Conservation (phyloP, 2,888 invertebrate species). For the Periphyllus acericola region DNA sequence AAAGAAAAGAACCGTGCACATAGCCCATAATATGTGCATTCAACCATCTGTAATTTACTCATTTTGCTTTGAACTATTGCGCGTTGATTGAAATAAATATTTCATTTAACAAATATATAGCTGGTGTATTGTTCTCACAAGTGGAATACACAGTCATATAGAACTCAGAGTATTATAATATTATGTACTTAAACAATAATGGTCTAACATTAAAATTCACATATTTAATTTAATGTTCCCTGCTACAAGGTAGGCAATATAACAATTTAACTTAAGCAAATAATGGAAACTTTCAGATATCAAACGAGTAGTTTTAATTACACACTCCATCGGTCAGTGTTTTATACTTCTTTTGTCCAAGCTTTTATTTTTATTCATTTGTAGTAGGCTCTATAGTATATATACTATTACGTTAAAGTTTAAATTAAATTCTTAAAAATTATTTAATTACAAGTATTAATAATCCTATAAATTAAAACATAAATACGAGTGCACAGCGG, state of each 20-base stretch:
- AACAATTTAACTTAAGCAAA: not conserved
- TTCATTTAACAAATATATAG: not conserved
- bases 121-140: not conserved
- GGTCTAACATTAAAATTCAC: not conserved
- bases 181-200: not conserved
- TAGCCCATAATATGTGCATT: not conserved
- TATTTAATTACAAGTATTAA: no score
- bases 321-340: no score
- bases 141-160: not conserved
- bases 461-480: not conserved
- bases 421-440: no score
- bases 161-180: not conserved
- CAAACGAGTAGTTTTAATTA: no score
- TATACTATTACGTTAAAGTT: no score
- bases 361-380: no score
- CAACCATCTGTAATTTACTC: not conserved
- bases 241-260: not conserved
- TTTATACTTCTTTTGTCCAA: no score
- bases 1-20: not conserved
- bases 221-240: not conserved
- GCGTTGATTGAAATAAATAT: conserved; percentile 2
- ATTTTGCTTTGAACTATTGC: not conserved
- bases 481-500: not conserved
- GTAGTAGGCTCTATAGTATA: no score
- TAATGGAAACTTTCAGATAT: no score